Evolutionary conservation across 2,113 vertebrate genomes (phyloP).

Genomic region (Poeciliopsis turrubarensis): DNA sequence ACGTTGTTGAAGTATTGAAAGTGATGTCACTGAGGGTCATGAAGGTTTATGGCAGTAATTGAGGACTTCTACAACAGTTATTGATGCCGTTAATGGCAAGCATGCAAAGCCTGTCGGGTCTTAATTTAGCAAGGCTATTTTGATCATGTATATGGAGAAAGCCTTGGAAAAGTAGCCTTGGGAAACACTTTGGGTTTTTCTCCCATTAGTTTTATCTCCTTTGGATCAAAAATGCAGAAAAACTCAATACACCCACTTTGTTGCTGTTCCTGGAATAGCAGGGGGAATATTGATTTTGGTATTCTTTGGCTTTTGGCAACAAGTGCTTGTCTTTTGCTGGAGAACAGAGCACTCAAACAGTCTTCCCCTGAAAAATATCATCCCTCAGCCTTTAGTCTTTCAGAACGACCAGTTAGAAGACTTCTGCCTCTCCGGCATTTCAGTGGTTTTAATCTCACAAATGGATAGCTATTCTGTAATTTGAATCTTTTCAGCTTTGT

Average conservation of each 20-base stretch:
- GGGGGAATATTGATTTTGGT: conserved; percentile 62
- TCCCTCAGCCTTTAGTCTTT: conserved; percentile 14
- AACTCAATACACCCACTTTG: conserved; percentile 65
- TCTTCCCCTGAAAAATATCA: conserved; percentile 39
- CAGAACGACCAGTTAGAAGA: conserved; percentile 10
- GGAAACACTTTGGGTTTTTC: conserved; percentile 39
- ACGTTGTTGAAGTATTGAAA: conserved; percentile 14
- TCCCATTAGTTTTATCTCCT: conserved; percentile 34
- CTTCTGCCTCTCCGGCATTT: conserved; percentile 11
- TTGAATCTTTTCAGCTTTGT: neutral
- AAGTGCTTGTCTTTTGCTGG: conserved; percentile 28
- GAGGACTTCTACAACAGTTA: conserved; percentile 18
- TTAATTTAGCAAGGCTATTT: neutral
- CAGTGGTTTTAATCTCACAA: conserved; percentile 27
- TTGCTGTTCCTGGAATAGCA: conserved; percentile 71
- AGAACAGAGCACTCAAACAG: conserved; percentile 56
- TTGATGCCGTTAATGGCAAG: conserved; percentile 16
- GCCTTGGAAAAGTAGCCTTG: conserved; percentile 14
- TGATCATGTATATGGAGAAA: conserved; percentile 17
- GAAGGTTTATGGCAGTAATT: conserved; percentile 12
- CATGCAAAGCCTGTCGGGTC: neutral
- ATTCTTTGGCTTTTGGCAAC: conserved; percentile 57
- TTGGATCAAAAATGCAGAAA: conserved; percentile 60
- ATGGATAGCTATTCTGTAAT: conserved; percentile 24
- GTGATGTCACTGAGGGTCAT: conserved; percentile 15